Base-by-base conservation (phyloP, 2,797 vertebrate species). In the Parambassis ranga region DNA sequence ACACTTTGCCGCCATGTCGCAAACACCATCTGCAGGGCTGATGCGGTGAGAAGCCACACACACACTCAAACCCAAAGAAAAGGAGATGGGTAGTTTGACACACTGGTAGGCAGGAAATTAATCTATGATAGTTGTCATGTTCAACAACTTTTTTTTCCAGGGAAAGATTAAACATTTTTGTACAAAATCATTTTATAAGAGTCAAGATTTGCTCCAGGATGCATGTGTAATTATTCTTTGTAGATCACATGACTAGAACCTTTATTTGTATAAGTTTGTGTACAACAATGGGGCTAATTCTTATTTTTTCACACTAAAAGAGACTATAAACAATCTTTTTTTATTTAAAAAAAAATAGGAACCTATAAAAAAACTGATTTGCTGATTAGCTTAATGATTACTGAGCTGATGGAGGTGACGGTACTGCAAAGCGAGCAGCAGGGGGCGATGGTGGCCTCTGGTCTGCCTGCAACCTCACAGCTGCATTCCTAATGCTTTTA, bases 1-100 rank as follows among this genome's bases (percentile, higher is more conserved):
- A 95, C 78, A 27, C 87, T 99, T 13, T 98, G 96, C 81, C 95
- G 96, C 62, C 96, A 98, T 0, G 93, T 99, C 48, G 97, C 97
- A 86, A 96, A 99, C 90, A 98, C 96, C 23, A 98, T 98, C 91
- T 98, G 97, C 90, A 96, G 93, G 89, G 93, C 97, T 39, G 96
- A 99, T 75, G 92, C 94, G 72, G 97, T 99, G 91, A 98, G 95
- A 63, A 44, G 20, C 6, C 14, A 13, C 47, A 33, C 43, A 20
- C 18, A 2, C 42, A 47, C 46, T 55, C 30, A 39, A 15, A 43
- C 1, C 41, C 9, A 22, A n/a, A 36, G 11, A 19, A 46, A 56
- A 27, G 14, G 20, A 37, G 27, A 16, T 2, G 14, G n/a, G 2
- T 33, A 31, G 19, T 51, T 48, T 44, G 56, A 27, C 42, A 27